Base-by-base conservation (phyloP, 2,797 vertebrate genomes). In the Hoplostethus atlanticus region DNA sequence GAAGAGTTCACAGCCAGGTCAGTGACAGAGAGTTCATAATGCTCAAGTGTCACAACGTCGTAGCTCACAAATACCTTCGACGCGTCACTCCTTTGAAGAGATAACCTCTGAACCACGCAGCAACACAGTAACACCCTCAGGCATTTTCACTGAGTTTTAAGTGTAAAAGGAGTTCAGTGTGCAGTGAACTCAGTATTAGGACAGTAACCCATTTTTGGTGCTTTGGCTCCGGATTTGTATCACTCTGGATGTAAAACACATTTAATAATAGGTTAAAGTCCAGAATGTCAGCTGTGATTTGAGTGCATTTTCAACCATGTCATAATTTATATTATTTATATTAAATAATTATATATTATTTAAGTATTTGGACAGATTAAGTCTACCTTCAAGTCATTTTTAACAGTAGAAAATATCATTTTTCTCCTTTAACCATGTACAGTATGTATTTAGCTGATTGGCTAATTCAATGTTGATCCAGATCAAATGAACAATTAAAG, bases 1-100 rank as follows among this genome's bases (percentile, higher is more conserved):
- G 31, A 25, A 3, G 65, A 64, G 82, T 73, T 88, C 82, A 80
- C 47, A 2, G 0, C 8, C 60, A 68, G 83, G 83, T 70, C 80
- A 44, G 34, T 21, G 30, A 2, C 57, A 31, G 52, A 2, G 12
- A 54, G 12, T 31, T 17, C 28, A 6, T 11, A 12, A 21, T 11
- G 6, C 21, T 53, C 6, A 31, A 54, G 12, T 54, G 9, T 30
- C 28, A 13, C 52, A 31, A 31, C 25, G 52, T 31, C 52, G 25
- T 54, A 36, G 65, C 67, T 79, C 63, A 62, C 9, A 4, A 51
- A 57, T 60, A 57, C 71, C 53, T 75, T n/a, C 63, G 59, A 71
- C 81, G 9, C 6, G 53, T 71, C 40, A 30, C 25, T 30, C 52
- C 52, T 31, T 54, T 54, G 52, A 54, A 54, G 52, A 31, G 28